Evolutionary conservation across 2,113 vertebrate genomes (phyloP).

Genomic region (Enhydra lutris): DNA sequence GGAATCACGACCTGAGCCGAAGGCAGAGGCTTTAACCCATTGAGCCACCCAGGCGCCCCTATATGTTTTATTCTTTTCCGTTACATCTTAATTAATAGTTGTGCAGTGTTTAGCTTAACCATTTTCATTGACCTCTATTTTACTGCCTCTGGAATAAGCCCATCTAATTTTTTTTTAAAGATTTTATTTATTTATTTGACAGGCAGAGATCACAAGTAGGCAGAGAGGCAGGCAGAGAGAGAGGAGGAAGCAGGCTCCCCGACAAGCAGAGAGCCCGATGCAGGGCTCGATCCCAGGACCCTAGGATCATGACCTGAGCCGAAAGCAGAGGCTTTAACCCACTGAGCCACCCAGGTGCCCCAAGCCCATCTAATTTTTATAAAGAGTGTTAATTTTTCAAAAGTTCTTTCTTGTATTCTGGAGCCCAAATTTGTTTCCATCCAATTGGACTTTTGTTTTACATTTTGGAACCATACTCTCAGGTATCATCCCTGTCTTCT

Average conservation of each 20-base stretch:
- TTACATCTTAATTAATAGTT: not conserved
- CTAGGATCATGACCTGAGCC: too few relatives aligned
- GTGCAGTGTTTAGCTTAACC: not conserved
- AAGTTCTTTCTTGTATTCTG: not conserved
- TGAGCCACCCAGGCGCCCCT: too few relatives aligned
- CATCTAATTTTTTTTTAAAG: not conserved
- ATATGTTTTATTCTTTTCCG: not conserved
- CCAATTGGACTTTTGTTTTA: not conserved
- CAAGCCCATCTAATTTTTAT: not conserved
- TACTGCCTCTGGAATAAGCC: not conserved
- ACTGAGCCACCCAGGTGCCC: too few relatives aligned
- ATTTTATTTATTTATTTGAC: too few relatives aligned
- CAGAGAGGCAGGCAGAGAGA: too few relatives aligned
- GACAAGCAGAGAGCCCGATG: too few relatives aligned
- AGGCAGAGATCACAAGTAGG: too few relatives aligned
- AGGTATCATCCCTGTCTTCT: not conserved
- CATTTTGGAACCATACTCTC: not conserved
- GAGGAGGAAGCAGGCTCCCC: too few relatives aligned
- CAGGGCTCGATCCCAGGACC: too few relatives aligned
- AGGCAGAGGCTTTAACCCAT: too few relatives aligned
- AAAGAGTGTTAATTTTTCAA: not conserved
- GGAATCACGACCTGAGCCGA: too few relatives aligned
- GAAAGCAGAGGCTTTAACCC: too few relatives aligned
- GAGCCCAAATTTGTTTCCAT: not conserved
- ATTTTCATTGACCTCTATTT: not conserved